Conservation (phyloP, 2,888 invertebrate species). For the Platycheirus rosarum region DNA sequence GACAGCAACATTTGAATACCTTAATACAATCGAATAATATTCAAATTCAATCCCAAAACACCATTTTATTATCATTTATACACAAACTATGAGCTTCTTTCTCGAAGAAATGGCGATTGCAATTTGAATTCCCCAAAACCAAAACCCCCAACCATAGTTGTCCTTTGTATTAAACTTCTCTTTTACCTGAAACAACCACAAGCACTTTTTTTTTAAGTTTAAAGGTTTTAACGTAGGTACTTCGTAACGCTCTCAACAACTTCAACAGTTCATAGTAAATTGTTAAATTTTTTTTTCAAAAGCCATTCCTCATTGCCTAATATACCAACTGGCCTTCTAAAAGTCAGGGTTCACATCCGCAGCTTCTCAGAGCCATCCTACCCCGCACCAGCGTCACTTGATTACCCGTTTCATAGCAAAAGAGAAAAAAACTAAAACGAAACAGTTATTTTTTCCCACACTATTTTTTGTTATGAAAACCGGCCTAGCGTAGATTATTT, state of each 20-base stretch:
- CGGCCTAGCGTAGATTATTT: slow-evolving; percentile 47
- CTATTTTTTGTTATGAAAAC: slow-evolving; percentile 43
- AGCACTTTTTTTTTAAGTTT: not conserved
- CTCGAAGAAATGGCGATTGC: too few relatives aligned
- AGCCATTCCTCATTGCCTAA: slow-evolving; percentile 5
- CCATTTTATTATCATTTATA: too few relatives aligned
- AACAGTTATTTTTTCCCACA: slow-evolving; percentile 58
- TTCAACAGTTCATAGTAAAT: slow-evolving; percentile 29
- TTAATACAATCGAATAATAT: too few relatives aligned
- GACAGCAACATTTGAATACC: too few relatives aligned
- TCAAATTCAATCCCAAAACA: too few relatives aligned
- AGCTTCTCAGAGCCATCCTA: slow-evolving; percentile 43
- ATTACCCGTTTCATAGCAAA: slow-evolving; percentile 50
- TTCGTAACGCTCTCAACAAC: slow-evolving; percentile 38
- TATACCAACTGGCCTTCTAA: slow-evolving; percentile 34
- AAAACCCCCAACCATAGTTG: too few relatives aligned
- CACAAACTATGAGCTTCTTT: too few relatives aligned
- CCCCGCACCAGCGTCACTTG: slow-evolving; percentile 33
- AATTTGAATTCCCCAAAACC: too few relatives aligned
- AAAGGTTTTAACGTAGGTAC: slow-evolving; percentile 1
- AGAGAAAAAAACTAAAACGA: slow-evolving; percentile 6
- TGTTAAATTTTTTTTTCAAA: slow-evolving; percentile 10
- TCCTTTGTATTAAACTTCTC: not conserved
- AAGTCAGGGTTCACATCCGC: slow-evolving; percentile 52
- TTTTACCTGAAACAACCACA: too few relatives aligned